Evolutionary conservation across 1,140 invertebrate species (phyloP).

Genomic region (Aradophagus sp.): DNA sequence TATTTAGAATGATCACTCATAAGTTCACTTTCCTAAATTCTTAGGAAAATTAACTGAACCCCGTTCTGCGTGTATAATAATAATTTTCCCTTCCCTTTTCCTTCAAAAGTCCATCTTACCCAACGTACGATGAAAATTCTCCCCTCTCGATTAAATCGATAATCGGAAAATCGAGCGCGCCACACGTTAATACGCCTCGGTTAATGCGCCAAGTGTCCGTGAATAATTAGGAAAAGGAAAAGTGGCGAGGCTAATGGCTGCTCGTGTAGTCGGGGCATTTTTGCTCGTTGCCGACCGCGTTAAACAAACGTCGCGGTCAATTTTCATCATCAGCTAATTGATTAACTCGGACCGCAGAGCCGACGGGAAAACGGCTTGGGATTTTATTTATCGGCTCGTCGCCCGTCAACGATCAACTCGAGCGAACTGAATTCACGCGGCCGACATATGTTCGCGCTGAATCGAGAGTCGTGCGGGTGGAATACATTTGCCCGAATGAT

Average conservation of each 20-base stretch:
- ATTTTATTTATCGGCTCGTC: slow-evolving; percentile 35
- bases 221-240: slow-evolving; percentile 8
- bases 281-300: slow-evolving; percentile 7
- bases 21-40: too few species aligned
- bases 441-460: too few species aligned
- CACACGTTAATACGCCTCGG: too few species aligned
- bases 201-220: background rate
- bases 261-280: slow-evolving; percentile 21
- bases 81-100: too few species aligned
- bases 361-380: slow-evolving; percentile 9
- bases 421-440: slow-evolving; percentile 25
- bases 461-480: too few species aligned
- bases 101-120: too few species aligned
- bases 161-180: too few species aligned
- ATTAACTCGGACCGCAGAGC: slow-evolving; percentile 22
- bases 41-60: background rate
- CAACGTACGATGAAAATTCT: too few species aligned
- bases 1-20: too few species aligned
- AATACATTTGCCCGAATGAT: too few species aligned
- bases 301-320: slow-evolving; percentile 34
- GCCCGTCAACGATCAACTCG: slow-evolving; percentile 27
- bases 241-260: slow-evolving; percentile 5
- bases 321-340: slow-evolving; percentile 38
- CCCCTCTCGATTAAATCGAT: too few species aligned
- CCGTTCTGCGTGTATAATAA: too few species aligned